Conservation (phyloP, 2,888 invertebrate species). For the Chrysolina haemoptera region DNA sequence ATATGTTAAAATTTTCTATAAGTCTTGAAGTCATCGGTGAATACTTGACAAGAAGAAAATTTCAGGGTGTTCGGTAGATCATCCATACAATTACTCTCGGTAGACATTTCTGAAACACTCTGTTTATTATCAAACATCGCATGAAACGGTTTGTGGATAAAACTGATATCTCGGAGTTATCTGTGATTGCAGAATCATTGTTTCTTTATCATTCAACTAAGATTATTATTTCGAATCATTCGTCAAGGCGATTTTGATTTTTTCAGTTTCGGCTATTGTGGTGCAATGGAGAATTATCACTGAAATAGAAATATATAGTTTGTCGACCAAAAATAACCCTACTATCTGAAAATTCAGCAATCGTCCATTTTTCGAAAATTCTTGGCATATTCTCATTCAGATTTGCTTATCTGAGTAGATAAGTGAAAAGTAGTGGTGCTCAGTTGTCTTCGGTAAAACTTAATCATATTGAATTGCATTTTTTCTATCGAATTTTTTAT, state of each 20-base stretch:
- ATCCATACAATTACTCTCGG: no score
- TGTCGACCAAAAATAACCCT: background rate
- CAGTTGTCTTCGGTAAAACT: background rate
- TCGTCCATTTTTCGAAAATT: background rate
- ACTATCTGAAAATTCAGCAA: no score
- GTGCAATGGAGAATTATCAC: background rate
- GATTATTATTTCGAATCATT: background rate
- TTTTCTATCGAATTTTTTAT: background rate
- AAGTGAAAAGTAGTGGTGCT: background rate
- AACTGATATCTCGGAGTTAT: slow-evolving; percentile 9
- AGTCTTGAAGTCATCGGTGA: no score
- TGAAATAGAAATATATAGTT: background rate
- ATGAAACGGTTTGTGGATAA: background rate
- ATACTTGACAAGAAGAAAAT: no score
- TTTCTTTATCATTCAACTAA: background rate
- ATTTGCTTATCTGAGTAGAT: background rate
- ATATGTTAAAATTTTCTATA: no score
- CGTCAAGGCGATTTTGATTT: background rate
- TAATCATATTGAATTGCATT: background rate
- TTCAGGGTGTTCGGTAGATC: no score
- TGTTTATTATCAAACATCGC: background rate
- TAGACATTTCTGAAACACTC: background rate
- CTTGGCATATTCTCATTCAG: background rate
- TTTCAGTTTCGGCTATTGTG: background rate
- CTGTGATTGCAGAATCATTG: background rate